A percentile compares a stretch with the other conserved stretches of the same genome.
These are phyloP conservation scores for Conistra vaccinii DNA, from an alignment of 2,888 invertebrate species.

Conservation along the genomic window DNA sequence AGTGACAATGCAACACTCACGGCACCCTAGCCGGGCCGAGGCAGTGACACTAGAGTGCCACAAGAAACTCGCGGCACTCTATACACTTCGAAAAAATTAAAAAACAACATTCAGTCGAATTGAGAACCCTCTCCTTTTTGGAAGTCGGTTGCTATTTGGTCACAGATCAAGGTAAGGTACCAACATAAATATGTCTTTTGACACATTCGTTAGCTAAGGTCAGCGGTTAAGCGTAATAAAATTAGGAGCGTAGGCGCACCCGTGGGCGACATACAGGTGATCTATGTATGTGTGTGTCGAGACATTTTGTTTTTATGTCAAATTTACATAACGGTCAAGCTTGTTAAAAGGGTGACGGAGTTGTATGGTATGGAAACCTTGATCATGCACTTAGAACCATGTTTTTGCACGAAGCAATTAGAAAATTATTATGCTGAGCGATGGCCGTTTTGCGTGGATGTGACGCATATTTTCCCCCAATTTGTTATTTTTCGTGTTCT, in stretches of 20 bases:
- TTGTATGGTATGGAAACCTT: background rate
- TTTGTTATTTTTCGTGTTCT: too few relatives aligned
- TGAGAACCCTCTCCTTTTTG: too few relatives aligned
- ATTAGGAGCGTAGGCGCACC: constrained; percentile 57
- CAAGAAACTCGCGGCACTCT: too few relatives aligned
- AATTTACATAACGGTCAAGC: constrained; percentile 35
- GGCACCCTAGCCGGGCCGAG: too few relatives aligned
- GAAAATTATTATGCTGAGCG: too few relatives aligned
- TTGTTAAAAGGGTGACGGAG: constrained; percentile 1
- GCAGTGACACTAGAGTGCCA: too few relatives aligned
- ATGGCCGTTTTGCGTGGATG: too few relatives aligned
- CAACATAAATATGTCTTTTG: constrained; percentile 30
- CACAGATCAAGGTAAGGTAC: background rate
- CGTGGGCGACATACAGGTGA: constrained; percentile 47
- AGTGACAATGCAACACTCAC: too few relatives aligned
- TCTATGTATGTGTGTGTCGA: constrained; percentile 39
- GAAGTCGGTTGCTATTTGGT: too few relatives aligned
- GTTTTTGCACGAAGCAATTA: background rate
- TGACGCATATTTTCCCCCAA: too few relatives aligned
- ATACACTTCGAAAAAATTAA: too few relatives aligned
- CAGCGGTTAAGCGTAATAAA: constrained; percentile 52
- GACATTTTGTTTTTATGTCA: constrained; percentile 36
- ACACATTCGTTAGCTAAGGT: constrained; percentile 45
- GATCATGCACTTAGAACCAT: background rate
- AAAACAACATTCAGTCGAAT: too few relatives aligned